Evolutionary conservation across 2,113 vertebrate species (phyloP).

Genomic region (rat (Rattus norvegicus)): GRCr8 NC_086032.1:81436501-81437000

Average conservation of each 20-base stretch:
- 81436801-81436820: no score
- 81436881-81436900: no score
- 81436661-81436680: background rate
- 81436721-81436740: background rate
- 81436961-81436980: no score
- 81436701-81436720: accelerated
- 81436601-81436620: background rate
- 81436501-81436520: background rate
- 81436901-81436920: background rate
- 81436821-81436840: background rate
- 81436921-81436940: background rate
- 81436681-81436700: background rate
- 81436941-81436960: no score
- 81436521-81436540: no score
- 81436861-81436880: no score
- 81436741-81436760: background rate
- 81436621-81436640: no score
- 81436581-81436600: background rate
- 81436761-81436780: no score
- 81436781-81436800: accelerated
- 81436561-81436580: background rate
- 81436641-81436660: no score
- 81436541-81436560: background rate
- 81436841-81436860: accelerated
- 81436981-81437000: accelerated